These are phyloP conservation scores for Eugnorisma glareosa DNA, from an alignment of 2,888 invertebrate genomes.

Conservation along the genomic window DNA sequence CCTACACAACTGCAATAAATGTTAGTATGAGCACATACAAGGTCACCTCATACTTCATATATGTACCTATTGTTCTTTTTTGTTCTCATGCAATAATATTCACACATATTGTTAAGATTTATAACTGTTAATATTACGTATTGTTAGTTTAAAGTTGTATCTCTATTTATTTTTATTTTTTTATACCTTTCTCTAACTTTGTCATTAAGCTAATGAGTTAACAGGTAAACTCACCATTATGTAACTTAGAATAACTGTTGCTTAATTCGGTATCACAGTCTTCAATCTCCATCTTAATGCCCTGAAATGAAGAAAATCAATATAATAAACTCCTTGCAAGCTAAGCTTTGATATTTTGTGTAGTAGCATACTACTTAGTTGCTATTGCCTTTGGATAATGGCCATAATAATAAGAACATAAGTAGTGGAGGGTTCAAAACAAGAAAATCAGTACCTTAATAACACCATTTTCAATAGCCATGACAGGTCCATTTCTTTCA, in stretches of 20 bases:
- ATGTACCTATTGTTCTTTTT: conserved; percentile 21
- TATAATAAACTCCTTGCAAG: neutral
- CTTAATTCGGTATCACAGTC: conserved; percentile 68
- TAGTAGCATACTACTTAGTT: neutral
- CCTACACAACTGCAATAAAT: conserved; percentile 18
- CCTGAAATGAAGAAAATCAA: conserved; percentile 67
- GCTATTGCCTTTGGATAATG: neutral
- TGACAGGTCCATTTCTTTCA: conserved; percentile 81
- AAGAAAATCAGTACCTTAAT: conserved; percentile 79
- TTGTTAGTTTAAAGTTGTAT: neutral
- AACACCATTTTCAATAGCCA: conserved; percentile 88
- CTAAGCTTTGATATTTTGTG: neutral
- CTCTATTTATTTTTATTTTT: too few species aligned
- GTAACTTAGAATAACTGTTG: conserved; percentile 56
- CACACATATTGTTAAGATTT: conserved; percentile 20
- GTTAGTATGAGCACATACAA: conserved; percentile 26
- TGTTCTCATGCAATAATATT: conserved; percentile 25
- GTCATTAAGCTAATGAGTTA: neutral
- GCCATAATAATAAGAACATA: too few species aligned
- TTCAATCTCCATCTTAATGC: conserved; percentile 75
- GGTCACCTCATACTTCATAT: conserved; percentile 32
- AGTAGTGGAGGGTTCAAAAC: neutral
- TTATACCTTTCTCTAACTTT: too few species aligned
- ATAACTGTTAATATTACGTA: conserved; percentile 5
- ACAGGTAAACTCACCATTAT: conserved; percentile 69